Conservation (phyloP, 2,797 vertebrate genomes). For the Nyctibius grandis region DNA sequence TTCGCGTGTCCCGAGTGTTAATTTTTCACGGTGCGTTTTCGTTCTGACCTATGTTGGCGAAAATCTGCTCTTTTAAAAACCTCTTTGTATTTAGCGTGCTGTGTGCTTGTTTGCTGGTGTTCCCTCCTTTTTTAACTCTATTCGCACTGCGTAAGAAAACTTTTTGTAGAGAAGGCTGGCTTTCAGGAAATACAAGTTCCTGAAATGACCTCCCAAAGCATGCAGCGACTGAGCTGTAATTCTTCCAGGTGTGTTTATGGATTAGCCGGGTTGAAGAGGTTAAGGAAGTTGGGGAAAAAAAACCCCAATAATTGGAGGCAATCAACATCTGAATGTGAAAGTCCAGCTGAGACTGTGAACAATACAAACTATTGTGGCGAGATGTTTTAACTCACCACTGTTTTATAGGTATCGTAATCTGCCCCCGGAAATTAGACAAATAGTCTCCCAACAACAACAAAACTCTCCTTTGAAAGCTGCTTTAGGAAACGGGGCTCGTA, state of each 20-base stretch:
- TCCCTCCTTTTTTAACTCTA: neutral
- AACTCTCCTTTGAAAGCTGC: slow-evolving; percentile 58
- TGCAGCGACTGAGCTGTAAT: neutral
- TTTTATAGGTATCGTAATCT: slow-evolving; percentile 70
- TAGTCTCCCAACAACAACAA: slow-evolving; percentile 40
- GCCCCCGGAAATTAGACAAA: slow-evolving; percentile 64
- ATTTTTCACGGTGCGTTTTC: neutral
- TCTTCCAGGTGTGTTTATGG: slow-evolving; percentile 54
- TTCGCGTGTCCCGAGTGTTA: neutral
- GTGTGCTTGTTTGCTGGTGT: neutral
- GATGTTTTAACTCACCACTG: slow-evolving; percentile 38
- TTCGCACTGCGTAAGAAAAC: neutral
- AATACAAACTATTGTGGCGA: slow-evolving; percentile 41
- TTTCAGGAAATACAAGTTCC: neutral
- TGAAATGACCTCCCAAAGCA: neutral
- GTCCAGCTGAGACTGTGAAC: slow-evolving; percentile 49
- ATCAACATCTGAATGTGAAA: slow-evolving; percentile 62
- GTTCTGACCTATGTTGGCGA: neutral
- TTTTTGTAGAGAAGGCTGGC: neutral
- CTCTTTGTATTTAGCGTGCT: neutral
- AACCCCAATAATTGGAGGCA: slow-evolving; percentile 17
- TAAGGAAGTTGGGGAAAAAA: neutral
- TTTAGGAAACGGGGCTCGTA: slow-evolving; percentile 56
- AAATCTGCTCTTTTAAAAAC: neutral
- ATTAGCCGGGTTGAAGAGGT: neutral